A percentile compares a stretch with the other conserved stretches of the same genome.
phyloP scores from a whole-genome alignment of 1,140 invertebrate species.

The Saccostrea echinata region DNA sequence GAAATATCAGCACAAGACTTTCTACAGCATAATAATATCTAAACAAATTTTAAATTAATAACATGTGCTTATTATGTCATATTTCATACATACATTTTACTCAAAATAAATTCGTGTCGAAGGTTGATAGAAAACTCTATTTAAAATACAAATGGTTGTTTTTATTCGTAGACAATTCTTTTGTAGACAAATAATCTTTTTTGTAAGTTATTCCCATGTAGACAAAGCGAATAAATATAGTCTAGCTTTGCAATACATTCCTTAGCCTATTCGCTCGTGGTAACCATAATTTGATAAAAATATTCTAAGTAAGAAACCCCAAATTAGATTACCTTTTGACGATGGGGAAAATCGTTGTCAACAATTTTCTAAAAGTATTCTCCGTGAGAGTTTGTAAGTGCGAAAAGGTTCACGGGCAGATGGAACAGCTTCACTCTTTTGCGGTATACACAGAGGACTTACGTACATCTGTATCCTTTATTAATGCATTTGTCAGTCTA shows the following conservation, averaged over 20 bases:
- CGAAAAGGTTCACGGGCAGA: no score
- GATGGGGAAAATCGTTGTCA: not conserved
- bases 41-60: not conserved
- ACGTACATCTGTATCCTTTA: no score
- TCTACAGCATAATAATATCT: not conserved
- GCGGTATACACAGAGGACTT: no score
- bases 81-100: not conserved
- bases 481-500: no score
- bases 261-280: not conserved
- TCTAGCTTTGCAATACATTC: not conserved
- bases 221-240: not conserved
- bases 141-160: no score
- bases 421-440: no score
- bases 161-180: no score
- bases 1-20: not conserved
- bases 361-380: not conserved
- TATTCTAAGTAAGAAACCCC: not conserved
- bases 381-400: not conserved
- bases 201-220: not conserved
- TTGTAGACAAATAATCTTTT: not conserved
- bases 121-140: not conserved
- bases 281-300: constrained; percentile 19
- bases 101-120: not conserved
- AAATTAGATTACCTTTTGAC: constrained; percentile 1
- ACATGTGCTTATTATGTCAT: not conserved